These are phyloP conservation scores for Ectemnius cavifrons DNA, from an alignment of 2,888 invertebrate genomes.

Conservation along the genomic window DNA sequence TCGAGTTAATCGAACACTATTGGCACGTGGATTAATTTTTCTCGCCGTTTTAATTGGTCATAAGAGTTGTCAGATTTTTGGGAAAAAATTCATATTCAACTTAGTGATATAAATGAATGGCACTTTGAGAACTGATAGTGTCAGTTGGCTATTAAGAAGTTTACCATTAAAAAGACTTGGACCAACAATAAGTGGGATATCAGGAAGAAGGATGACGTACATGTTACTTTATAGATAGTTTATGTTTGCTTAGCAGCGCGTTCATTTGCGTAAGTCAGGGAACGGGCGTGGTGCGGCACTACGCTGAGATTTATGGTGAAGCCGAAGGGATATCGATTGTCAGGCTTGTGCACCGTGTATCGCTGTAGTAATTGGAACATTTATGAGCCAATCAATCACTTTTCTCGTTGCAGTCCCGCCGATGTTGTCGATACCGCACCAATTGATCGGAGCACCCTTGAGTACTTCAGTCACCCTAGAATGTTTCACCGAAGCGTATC, in stretches of 20 bases:
- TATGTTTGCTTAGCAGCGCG: slow-evolving; percentile 14
- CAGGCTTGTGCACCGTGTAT: slow-evolving; percentile 57
- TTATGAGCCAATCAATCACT: slow-evolving; percentile 72
- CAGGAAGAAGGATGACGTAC: neutral
- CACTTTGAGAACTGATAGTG: too few species aligned
- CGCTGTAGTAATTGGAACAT: slow-evolving; percentile 68
- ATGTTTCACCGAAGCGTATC: slow-evolving; percentile 94
- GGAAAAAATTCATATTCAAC: too few species aligned
- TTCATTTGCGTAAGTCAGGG: slow-evolving; percentile 16
- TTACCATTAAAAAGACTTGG: neutral
- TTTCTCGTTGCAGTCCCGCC: slow-evolving; percentile 87
- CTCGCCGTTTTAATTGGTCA: neutral
- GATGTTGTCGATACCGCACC: slow-evolving; percentile 95
- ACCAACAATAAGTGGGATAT: neutral
- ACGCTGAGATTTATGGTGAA: slow-evolving; percentile 61
- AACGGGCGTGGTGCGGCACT: slow-evolving; percentile 19
- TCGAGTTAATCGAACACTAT: neutral
- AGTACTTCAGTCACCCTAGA: slow-evolving; percentile 91
- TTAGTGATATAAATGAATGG: too few species aligned
- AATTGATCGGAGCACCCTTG: slow-evolving; percentile 91
- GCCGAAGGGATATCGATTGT: slow-evolving; percentile 61
- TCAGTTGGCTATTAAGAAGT: too few species aligned
- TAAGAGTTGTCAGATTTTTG: neutral
- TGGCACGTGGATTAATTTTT: neutral
- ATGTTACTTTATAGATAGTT: slow-evolving; percentile 15